Conservation (phyloP, 2,113 vertebrate genomes). For the Forbesichthys agassizii region DNA sequence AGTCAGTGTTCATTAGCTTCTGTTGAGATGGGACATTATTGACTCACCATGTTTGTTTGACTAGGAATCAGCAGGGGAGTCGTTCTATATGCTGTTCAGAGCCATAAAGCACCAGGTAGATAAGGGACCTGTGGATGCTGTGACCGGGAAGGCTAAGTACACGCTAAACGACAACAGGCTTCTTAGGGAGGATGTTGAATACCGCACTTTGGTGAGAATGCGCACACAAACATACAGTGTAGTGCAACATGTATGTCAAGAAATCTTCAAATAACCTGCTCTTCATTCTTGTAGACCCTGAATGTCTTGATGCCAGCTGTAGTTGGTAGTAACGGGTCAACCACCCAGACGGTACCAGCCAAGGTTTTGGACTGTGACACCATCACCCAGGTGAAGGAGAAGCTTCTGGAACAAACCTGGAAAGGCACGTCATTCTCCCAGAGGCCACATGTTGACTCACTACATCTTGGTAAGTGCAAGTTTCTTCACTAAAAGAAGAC, state of each 20-base stretch:
- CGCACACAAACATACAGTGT: not conserved
- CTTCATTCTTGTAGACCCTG: constrained; percentile 78
- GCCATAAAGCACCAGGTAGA: constrained; percentile 98
- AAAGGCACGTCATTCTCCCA: constrained; percentile 88
- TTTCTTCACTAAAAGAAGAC: not conserved
- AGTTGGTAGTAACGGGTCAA: constrained; percentile 64
- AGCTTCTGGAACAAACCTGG: constrained; percentile 94
- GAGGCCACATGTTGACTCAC: constrained; percentile 86
- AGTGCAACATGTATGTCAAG: not conserved
- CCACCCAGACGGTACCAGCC: constrained; percentile 81
- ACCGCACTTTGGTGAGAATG: constrained; percentile 87
- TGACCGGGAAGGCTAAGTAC: constrained; percentile 96
- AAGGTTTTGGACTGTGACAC: constrained; percentile 96
- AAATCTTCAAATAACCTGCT: not conserved
- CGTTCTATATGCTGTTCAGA: constrained; percentile 96
- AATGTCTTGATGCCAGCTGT: constrained; percentile 81
- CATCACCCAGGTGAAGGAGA: constrained; percentile 97
- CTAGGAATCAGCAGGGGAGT: constrained; percentile 93
- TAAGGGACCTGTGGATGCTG: constrained; percentile 94
- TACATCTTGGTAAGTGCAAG: constrained; percentile 84
- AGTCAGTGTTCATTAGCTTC: not conserved
- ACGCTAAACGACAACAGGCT: constrained; percentile 96
- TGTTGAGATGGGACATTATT: not conserved
- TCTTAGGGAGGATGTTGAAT: constrained; percentile 93
- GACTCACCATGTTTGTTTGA: constrained; percentile 19